Base-by-base conservation (phyloP, 1,140 invertebrate genomes). In the Drosophila kikkawai region DNA sequence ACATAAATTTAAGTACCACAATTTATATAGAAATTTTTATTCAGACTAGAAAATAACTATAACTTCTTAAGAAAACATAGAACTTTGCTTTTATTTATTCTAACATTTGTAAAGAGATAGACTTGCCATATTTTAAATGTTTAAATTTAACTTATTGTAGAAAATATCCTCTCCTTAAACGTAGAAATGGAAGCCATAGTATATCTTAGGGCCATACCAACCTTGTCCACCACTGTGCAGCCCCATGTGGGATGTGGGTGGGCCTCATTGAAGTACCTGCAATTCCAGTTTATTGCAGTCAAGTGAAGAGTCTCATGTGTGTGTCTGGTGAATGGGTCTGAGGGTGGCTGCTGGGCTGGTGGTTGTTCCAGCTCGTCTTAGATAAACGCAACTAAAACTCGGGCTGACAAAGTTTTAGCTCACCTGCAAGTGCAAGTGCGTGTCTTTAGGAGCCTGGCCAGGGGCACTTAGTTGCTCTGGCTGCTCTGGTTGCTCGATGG, bases 231-330 rank as follows among this genome's bases (percentile, higher is more conserved):
- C 70, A 76, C 70, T 66, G 74, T 75, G 8, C 47, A 1, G 19
- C n/a, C 65, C 19, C n/a, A 32, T 51, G 22, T 26, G 39, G 19
- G 8, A 26, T 74, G 39, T 41, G 34, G 41, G 15, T 41, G 36
- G 29, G 56, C 26, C 44, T 15, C 44, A 17, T 26, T 55, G 42
- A 82, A 82, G 80, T 81, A 50, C 53, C 60, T 74, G 68, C 75
- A 82, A 82, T 82, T 81, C 81, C 66, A 73, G 80, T 78, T 81
- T 68, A 82, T 68, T 78, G 69, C 79, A 82, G 68, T 70, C 68
- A 41, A 60, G 53, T 60, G 63, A 56, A 70, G 67, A 70, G 48
- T 45, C 39, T 39, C 67, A 70, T 45, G 67, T 70, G 67, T 51
- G 63, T 51, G 63, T 36, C 47, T 53, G 9, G 39, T n/a, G 47